These are phyloP conservation scores for Corythoichthys haematopterus DNA, from an alignment of 2,113 vertebrate genomes.

Conservation along the genomic window DNA sequence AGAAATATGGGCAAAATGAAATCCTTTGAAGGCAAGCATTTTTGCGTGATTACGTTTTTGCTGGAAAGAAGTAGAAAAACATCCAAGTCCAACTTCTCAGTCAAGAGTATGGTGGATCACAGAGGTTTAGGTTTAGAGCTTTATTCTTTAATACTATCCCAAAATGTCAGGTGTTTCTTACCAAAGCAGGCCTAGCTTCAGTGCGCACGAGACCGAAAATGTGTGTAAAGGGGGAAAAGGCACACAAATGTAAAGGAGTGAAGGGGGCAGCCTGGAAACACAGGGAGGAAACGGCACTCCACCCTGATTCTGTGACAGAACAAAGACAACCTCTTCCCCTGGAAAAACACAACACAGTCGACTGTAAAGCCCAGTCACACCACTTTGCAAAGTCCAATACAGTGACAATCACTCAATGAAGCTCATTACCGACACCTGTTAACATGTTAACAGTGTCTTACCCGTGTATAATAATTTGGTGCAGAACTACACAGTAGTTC, in stretches of 20 bases:
- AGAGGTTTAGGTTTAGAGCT: conserved; percentile 1
- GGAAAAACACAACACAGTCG: conserved; percentile 38
- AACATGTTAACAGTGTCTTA: conserved; percentile 2
- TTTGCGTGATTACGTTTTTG: background rate
- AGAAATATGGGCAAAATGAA: conserved; percentile 14
- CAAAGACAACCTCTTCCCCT: conserved; percentile 65
- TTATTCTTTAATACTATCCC: conserved; percentile 24
- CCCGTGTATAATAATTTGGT: conserved; percentile 5
- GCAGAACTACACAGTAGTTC: conserved; percentile 26
- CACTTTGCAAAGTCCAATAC: conserved; percentile 1
- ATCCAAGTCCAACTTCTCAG: conserved; percentile 17
- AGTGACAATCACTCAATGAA: conserved; percentile 1
- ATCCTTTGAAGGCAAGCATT: conserved; percentile 16
- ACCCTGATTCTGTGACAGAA: conserved; percentile 67
- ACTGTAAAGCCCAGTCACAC: conserved; percentile 26
- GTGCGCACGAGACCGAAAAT: conserved; percentile 30
- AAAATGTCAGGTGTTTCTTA: conserved; percentile 23
- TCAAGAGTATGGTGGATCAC: conserved; percentile 16
- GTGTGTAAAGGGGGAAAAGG: conserved; percentile 32
- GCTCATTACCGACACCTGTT: background rate
- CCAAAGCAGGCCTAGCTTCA: conserved; percentile 30
- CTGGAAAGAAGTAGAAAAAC: conserved; percentile 5
- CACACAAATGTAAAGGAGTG: conserved; percentile 39
- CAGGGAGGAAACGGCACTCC: conserved; percentile 72
- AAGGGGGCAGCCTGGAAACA: conserved; percentile 56